phyloP scores from a whole-genome alignment of 2,113 vertebrate genomes.

The Anthoscopus minutus region DNA sequence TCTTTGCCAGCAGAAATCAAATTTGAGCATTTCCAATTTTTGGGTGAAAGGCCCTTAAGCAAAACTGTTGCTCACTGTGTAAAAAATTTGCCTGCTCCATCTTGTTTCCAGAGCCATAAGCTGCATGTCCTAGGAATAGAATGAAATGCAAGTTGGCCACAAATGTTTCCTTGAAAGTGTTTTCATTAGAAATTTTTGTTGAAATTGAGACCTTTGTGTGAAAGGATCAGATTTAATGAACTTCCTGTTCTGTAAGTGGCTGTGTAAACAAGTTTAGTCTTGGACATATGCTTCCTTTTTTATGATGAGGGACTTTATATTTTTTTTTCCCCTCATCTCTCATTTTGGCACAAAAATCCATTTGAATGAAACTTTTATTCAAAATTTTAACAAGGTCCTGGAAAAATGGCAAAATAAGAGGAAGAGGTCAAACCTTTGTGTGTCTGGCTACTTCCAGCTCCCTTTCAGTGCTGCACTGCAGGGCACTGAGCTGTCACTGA shows the following conservation, averaged over 20 bases:
- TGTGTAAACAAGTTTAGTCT: neutral
- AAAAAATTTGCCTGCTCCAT: neutral
- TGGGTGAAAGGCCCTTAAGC: neutral
- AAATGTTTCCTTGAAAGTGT: neutral
- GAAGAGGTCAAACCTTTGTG: neutral
- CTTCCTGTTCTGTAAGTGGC: neutral
- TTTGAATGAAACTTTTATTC: neutral
- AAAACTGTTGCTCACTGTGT: neutral
- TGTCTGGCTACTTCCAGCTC: neutral
- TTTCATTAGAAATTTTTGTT: neutral
- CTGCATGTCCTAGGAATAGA: neutral
- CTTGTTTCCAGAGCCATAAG: neutral
- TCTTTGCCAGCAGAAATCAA: neutral
- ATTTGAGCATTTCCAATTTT: neutral
- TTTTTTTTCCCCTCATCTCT: accelerated
- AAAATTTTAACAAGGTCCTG: neutral
- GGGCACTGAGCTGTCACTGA: neutral
- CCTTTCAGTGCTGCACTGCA: neutral
- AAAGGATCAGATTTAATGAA: neutral
- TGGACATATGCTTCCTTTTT: neutral
- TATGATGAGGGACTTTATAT: neutral
- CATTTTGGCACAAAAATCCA: neutral
- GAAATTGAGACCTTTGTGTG: neutral
- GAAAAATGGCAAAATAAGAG: neutral
- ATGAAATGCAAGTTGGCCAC: neutral